Base-by-base conservation (phyloP, 2,113 vertebrate genomes). In the Seriola rivoliana region DNA sequence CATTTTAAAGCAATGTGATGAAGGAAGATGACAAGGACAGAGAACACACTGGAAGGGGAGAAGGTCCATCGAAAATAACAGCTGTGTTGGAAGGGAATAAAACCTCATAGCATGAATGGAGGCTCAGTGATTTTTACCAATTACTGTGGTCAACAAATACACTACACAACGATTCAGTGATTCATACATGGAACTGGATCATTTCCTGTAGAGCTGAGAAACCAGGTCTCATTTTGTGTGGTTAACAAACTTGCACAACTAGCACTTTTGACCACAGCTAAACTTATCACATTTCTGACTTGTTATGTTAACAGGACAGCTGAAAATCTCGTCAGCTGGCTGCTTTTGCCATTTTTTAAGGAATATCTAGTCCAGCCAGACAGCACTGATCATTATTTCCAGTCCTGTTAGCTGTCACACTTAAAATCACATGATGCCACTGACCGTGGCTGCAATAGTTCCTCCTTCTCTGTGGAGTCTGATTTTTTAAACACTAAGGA, bases 1-100 rank as follows among this genome's bases (percentile, higher is more conserved):
- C 65, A 70, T 8, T 72, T 13, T 62, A 19, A 81, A 67, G 69
- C 60, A 57, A 65, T 29, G 29, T 46, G 29, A 57, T 8, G 14
- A 23, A 82, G 5, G 12, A 71, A 57, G 21, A 73, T 19, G 11
- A 54, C 13, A 23, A 50, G 7, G 10, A 71, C 29, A 60, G 34
- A 25, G 52, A 17, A 34, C 7, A 68, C 11, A 29, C 19, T 32
- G 1, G 38, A 36, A n/a, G 23, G 42, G 46, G 57, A 21, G n/a
- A 23, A 34, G 25, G 12, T 59, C 21, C 21, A 60, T 25, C 4
- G 9, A 77, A 67, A 67, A 25, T 23, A 19, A 36, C 34, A n/a
- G 38, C 11, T 65, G 34, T 42, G 32, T 50, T 19, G 8, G 60
- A 58, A 48, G 19, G 23, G 40, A 60, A 17, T 54, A 52, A 59